Evolutionary conservation across 2,888 invertebrate species (phyloP).

Genomic region (Macrosoma leucophasiata): DNA sequence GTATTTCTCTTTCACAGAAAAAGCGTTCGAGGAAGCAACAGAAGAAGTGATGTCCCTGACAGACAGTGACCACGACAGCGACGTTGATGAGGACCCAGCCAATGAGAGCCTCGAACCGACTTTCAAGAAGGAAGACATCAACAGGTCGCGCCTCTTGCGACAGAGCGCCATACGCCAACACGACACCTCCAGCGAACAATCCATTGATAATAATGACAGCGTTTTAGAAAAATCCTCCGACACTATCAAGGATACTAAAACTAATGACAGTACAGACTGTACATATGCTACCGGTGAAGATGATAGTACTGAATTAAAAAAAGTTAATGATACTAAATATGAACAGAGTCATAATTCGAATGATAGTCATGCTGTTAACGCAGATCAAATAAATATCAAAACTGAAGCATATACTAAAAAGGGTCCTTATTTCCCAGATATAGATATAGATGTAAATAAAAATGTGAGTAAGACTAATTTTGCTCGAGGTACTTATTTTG

Average conservation of each 20-base stretch:
- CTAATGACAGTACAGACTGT: slow-evolving; percentile 19
- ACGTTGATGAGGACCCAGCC: slow-evolving; percentile 36
- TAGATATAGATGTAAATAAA: neutral
- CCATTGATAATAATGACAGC: slow-evolving; percentile 26
- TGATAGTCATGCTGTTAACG: slow-evolving; percentile 5
- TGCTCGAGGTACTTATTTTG: slow-evolving; percentile 33
- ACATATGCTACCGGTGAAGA: slow-evolving; percentile 26
- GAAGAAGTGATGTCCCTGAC: slow-evolving; percentile 36
- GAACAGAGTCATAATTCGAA: neutral
- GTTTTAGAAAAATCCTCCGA: slow-evolving; percentile 33
- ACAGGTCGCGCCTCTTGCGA: slow-evolving; percentile 34
- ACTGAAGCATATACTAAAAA: slow-evolving; percentile 14
- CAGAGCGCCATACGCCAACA: slow-evolving; percentile 24
- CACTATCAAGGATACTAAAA: slow-evolving; percentile 30
- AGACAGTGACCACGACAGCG: slow-evolving; percentile 41
- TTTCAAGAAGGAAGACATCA: slow-evolving; percentile 45
- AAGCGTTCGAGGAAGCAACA: too few species aligned
- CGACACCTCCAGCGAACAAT: slow-evolving; percentile 22
- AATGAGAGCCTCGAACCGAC: slow-evolving; percentile 57
- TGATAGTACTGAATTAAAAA: slow-evolving; percentile 26
- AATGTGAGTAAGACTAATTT: neutral
- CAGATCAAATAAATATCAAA: slow-evolving; percentile 12
- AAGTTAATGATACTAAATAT: slow-evolving; percentile 1
- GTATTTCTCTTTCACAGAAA: too few species aligned
- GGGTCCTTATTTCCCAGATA: slow-evolving; percentile 10